Evolutionary conservation across 2,888 invertebrate species (phyloP).

Genomic region (Poecilobothrus nobilitatus): DNA sequence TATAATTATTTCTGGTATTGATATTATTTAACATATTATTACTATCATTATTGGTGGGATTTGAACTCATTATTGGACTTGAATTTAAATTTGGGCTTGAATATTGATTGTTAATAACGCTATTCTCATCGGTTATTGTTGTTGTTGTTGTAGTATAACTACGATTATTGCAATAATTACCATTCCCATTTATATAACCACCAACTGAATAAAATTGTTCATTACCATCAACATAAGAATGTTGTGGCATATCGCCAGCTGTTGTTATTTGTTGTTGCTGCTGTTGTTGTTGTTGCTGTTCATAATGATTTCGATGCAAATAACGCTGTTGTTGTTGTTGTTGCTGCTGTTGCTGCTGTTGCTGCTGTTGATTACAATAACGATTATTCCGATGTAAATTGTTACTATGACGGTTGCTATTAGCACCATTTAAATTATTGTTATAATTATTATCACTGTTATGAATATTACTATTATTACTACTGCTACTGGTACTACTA

Average conservation of each 20-base stretch:
- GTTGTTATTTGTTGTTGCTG: conserved; percentile 1
- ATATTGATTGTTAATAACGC: conserved; percentile 23
- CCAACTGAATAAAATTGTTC: conserved; percentile 20
- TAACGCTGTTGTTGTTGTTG: conserved; percentile 21
- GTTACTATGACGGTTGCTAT: conserved; percentile 14
- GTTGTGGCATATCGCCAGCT: not conserved
- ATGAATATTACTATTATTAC: conserved; percentile 22
- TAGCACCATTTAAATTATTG: conserved; percentile 20
- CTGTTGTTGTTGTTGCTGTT: conserved; percentile 21
- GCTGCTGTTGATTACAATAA: not conserved
- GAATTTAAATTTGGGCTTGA: conserved; percentile 17
- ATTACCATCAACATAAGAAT: not conserved
- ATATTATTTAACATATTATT: conserved; percentile 25
- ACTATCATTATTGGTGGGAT: conserved; percentile 22
- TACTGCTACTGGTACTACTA: conserved; percentile 28
- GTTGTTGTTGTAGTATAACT: conserved; percentile 16
- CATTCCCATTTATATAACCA: conserved; percentile 28
- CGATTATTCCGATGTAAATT: conserved; percentile 16
- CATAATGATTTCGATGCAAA: conserved; percentile 11
- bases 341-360: conserved; percentile 19
- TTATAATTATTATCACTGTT: conserved; percentile 21
- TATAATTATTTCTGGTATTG: conserved; percentile 16
- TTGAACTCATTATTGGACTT: conserved; percentile 17
- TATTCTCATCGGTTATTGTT: conserved; percentile 6
- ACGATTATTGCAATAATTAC: conserved; percentile 26